Conservation (phyloP, 2,888 invertebrate genomes). For the Drosophila longiperda region DNA sequence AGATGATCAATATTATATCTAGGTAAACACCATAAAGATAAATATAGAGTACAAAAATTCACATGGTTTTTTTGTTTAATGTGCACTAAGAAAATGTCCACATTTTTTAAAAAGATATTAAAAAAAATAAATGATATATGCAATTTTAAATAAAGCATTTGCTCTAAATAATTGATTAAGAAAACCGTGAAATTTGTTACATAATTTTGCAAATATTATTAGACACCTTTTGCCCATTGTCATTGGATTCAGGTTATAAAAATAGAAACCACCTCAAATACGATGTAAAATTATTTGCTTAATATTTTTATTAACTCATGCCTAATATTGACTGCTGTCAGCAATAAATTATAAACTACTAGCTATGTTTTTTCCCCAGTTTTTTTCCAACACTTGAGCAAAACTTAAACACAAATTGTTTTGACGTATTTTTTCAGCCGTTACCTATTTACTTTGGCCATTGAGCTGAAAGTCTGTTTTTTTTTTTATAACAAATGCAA, state of each 20-base stretch:
- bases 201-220: neutral
- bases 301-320: constrained; percentile 11
- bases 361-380: neutral
- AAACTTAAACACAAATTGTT: constrained; percentile 21
- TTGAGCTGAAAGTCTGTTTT: constrained; percentile 11
- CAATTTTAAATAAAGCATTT: neutral
- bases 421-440: constrained; percentile 44
- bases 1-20: neutral
- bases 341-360: constrained; percentile 31
- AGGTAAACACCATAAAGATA: neutral
- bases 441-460: constrained; percentile 48
- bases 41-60: neutral
- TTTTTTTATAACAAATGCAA: constrained; percentile 18
- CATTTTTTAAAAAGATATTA: neutral
- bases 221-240: neutral
- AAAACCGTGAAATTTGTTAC: neutral
- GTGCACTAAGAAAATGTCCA: neutral
- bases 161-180: neutral
- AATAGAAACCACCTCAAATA: neutral
- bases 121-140: neutral
- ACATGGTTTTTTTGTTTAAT: neutral
- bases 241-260: neutral
- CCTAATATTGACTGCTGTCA: constrained; percentile 24
- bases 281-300: neutral
- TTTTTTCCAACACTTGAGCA: constrained; percentile 10